Evolutionary conservation across 1,140 invertebrate genomes (phyloP).

Genomic region (Himalopsyche phryganea): DNA sequence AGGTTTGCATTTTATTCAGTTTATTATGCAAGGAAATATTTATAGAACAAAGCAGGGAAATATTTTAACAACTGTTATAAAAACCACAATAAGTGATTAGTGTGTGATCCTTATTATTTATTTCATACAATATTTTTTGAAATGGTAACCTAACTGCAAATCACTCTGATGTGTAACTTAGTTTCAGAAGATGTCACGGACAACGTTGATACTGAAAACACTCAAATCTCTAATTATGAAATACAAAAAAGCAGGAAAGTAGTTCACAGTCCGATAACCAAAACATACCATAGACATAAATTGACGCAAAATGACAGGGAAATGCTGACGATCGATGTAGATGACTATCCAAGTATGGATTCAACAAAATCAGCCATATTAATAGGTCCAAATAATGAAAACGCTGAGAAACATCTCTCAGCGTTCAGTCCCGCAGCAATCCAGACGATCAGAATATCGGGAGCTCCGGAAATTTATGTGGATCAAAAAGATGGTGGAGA

Average conservation of each 20-base stretch:
- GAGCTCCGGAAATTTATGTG: neutral
- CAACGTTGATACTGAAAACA: slow-evolving; percentile 11
- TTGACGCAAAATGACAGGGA: neutral
- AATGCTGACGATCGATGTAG: too few species aligned
- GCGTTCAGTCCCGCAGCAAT: neutral
- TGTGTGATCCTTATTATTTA: too few species aligned
- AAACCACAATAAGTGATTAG: too few species aligned
- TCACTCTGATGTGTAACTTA: too few species aligned
- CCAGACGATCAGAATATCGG: neutral
- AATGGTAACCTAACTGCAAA: neutral
- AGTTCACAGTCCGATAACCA: neutral
- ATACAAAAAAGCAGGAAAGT: neutral
- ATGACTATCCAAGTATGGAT: neutral
- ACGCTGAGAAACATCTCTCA: neutral
- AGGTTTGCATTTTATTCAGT: too few species aligned
- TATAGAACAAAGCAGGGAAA: too few species aligned
- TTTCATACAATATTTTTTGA: slow-evolving; percentile 4
- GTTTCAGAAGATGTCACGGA: slow-evolving; percentile 29
- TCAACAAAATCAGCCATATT: neutral
- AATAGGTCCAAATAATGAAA: neutral
- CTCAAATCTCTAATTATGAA: slow-evolving; percentile 8
- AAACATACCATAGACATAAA: neutral
- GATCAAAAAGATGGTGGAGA: neutral
- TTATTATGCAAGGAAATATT: too few species aligned
- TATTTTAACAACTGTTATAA: too few species aligned